Evolutionary conservation across 1,140 invertebrate genomes (phyloP), one percentile per base, ranked within the genome.

Genomic region (Zophobas atratus): DNA sequence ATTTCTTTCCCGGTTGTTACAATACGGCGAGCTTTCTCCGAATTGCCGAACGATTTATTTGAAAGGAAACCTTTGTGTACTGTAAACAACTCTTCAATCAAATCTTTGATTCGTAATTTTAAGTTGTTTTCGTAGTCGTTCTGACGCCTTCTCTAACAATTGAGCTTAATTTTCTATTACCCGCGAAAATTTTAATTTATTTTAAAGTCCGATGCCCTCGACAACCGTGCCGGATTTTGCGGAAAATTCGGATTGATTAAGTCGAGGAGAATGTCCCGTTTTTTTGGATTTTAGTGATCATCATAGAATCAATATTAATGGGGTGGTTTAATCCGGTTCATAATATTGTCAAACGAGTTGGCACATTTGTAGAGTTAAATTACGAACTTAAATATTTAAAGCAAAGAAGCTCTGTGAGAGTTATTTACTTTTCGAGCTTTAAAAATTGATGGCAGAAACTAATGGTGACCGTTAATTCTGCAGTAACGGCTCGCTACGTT

Each of bases 71-170:
- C 75, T 76, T 76, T 76, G 57, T 76, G 75, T 67, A 76, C 56
- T 70, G 79, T 80, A 80, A 80, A 80, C 79, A 80, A 76, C 79
- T 75, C 70, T 80, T 80, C 77, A 80, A 80, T 78, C 77, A 80
- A 80, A 75, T 78, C 79, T 78, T 80, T 80, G 79, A 80, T 80
- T 77, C 77, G 79, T 80, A 80, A 80, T 80, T 80, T 80, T 78
- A 80, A 80, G 76, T 80, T 80, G 79, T 80, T 80, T 80, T 80
- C 79, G 76, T 74, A 80, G 79, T 72, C 79, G 71, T 78, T 78
- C 72, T 48, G 79, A 80, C 79, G 79, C 79, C 79, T 78, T 72
- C 36, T 73, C 51, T 55, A 56, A 73, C 49, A 56, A 73, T 56
- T 73, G 49, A 56, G 55, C 70, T 72, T 51, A 51, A 72, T 43